Conservation (phyloP, 2,888 invertebrate genomes). For the Melanotus villosus region DNA sequence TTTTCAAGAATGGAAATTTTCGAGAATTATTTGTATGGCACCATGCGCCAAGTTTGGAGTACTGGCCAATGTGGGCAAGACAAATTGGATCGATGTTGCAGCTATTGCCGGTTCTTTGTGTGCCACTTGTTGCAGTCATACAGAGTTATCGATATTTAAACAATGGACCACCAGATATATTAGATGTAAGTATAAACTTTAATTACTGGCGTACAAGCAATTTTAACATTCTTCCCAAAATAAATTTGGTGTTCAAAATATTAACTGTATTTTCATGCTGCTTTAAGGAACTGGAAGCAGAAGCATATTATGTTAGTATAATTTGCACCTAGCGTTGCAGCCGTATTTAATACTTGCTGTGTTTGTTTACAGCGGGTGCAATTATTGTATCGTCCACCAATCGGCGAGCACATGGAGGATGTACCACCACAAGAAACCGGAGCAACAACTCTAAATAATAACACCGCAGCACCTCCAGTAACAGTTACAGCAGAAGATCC, state of each 20-base stretch:
- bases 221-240: neutral
- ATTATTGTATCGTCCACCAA: constrained; percentile 83
- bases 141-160: constrained; percentile 85
- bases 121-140: constrained; percentile 81
- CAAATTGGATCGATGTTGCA: constrained; percentile 85
- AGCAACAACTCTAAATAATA: constrained; percentile 56
- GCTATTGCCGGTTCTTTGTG: constrained; percentile 80
- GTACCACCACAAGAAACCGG: constrained; percentile 63
- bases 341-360: constrained; percentile 4
- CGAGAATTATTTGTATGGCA: constrained; percentile 79
- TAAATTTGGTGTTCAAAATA: too few relatives aligned
- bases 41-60: constrained; percentile 73
- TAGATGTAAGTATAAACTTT: constrained; percentile 79
- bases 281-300: constrained; percentile 48
- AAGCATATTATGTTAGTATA: constrained; percentile 50
- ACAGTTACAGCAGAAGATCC: constrained; percentile 76
- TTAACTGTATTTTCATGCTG: constrained; percentile 5
- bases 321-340: neutral
- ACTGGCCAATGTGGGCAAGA: constrained; percentile 86
- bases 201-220: neutral
- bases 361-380: constrained; percentile 80
- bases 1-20: constrained; percentile 80
- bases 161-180: constrained; percentile 87
- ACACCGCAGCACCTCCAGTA: constrained; percentile 50
- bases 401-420: constrained; percentile 69